Evolutionary conservation across 2,797 vertebrate genomes (phyloP), one percentile per base, ranked within the genome.

Genomic region (Diplodus puntazzo): DNA sequence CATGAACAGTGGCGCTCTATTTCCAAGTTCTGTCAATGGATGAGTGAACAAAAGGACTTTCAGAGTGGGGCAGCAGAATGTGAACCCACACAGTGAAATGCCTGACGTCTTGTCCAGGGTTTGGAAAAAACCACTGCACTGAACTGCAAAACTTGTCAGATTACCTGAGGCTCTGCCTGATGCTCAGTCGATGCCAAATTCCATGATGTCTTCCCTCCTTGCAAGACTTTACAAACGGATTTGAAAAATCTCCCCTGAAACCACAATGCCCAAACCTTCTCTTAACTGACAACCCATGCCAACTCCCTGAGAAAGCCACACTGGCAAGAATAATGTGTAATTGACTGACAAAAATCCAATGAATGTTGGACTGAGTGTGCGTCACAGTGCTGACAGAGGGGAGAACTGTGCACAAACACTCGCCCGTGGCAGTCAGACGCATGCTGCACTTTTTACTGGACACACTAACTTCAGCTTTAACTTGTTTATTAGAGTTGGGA

Each of bases 401-500:
- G 50, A 39, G 69, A 85, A 87, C 82, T 62, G 45, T 21, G 78
- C 61, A 83, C 69, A 81, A 77, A 65, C 82, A 77, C 73, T 79
- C 39, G 43, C 46, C 73, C 8, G 12, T 45, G 59, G 79, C 70
- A 82, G 75, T 82, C 49, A 27, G 84, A 86, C 21, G 17, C 46
- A 42, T 48, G 79, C 76, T 80, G 76, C 53, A 72, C 80, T 70
- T 88, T 90, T 91, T 91, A 87, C 80, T 80, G 85, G 90, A 87
- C 82, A 90, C 80, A 85, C 85, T 89, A 81, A 81, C 75, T 90
- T 85, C 67, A 80, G 73, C 76, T 87, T 88, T 73, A 90, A 89
- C 82, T 87, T 91, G 88, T 92, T 92, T 92, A 90, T 88, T 88
- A 91, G 80, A 88, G 54, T 88, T 88, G 68, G 90, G 84, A 92